Base-by-base conservation (phyloP, 2,888 invertebrate genomes). In the Parelbella ahira region DNA sequence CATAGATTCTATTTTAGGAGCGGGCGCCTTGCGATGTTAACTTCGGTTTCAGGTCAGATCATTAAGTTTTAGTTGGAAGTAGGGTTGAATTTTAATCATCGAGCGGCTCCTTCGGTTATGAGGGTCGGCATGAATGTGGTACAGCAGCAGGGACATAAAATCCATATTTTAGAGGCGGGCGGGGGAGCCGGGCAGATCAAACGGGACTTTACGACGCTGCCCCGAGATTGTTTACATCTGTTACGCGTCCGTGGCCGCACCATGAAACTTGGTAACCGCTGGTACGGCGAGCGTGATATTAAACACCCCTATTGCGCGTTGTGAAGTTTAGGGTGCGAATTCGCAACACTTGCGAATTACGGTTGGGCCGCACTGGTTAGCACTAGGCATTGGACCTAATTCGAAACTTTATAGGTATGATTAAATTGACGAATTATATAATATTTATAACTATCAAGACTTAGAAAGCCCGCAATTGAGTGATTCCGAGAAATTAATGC, bases 151-250 rank as follows among this genome's bases (percentile, higher is more conserved):
- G 64, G 71, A 70, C 79, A 83, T 82, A 83, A 86, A 84, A 83
- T 83, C 73, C 83, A 84, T 84, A 83, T 82, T 84, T 84, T 80
- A 84, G 75, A 77, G 76, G 60, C 62, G 63, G 67, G 67, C 63
- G 54, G 53, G 15, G 56, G 53, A 51, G 45, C 53, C 56, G 63
- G 78, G 72, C 71, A 81, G 81, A 86, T 87, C 86, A 87, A 87
- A 86, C 83, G 78, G 27, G 69, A 75, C 62, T 87, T 87, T 86
- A 87, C 76, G 84, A 81, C 78, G 68, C 66, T 73, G 68, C 66
- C 67, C 72, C 73, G 77, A 78, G 82, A 84, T 81, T 87, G 86
- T 87, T 86, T 86, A 87, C 86, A 86, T 87, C 86, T 87, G 86
- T 68, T 78, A 75, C 83, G 66, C 68, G 68, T 63, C 74, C 73